A percentile compares a stretch with the other conserved stretches of the same genome.
Conservation (phyloP, 2,888 invertebrate genomes). For the Stomorhina lunata region DNA sequence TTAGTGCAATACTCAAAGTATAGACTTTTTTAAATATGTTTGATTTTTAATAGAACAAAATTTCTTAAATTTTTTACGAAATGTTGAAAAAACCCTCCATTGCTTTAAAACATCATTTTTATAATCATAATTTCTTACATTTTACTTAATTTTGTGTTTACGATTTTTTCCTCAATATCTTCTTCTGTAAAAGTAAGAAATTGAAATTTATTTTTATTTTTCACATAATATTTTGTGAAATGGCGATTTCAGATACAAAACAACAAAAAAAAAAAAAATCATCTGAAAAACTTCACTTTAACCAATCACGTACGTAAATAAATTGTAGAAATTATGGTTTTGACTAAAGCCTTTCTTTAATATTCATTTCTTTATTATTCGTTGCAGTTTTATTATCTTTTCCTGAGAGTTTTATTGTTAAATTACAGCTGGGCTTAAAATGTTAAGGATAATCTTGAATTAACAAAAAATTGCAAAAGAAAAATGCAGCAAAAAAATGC, state of each 20-base stretch:
- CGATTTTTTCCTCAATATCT: background rate
- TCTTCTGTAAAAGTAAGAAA: constrained; percentile 7
- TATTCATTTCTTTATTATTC: constrained; percentile 10
- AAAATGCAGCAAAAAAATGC: background rate
- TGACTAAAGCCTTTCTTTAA: constrained; percentile 66
- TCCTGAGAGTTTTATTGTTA: constrained; percentile 26
- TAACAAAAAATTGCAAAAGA: constrained; percentile 1
- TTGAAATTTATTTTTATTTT: constrained; percentile 47
- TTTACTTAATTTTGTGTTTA: constrained; percentile 72
- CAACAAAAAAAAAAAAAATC: constrained; percentile 12
- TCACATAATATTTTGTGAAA: constrained; percentile 49
- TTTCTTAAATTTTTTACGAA: no score
- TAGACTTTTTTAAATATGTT: no score
- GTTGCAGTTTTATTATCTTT: background rate
- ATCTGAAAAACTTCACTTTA: constrained; percentile 52
- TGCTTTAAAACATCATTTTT: constrained; percentile 69
- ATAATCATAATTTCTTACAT: constrained; percentile 77
- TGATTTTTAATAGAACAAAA: no score
- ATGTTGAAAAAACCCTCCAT: no score
- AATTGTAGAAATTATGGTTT: constrained; percentile 80
- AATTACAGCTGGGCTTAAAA: constrained; percentile 62
- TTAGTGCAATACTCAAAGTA: no score
- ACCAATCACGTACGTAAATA: constrained; percentile 74
- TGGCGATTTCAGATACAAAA: constrained; percentile 58
- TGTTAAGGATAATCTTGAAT: constrained; percentile 61